Conservation (phyloP, 1,140 invertebrate genomes). For the Drosophila repletoides region DNA sequence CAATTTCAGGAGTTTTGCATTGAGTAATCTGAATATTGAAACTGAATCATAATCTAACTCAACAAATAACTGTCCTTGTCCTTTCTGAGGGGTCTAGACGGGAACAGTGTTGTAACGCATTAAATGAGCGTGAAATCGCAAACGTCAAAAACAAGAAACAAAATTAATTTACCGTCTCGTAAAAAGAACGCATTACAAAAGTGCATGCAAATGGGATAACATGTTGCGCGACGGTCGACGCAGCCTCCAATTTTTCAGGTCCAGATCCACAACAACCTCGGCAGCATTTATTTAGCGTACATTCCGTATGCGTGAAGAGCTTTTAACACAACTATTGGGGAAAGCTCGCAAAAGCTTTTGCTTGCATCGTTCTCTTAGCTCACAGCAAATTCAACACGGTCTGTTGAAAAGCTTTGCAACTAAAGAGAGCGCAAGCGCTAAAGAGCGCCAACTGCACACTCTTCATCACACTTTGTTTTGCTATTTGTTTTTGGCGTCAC, state of each 20-base stretch:
- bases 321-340: slow-evolving; percentile 8
- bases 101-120: slow-evolving; percentile 53
- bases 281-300: neutral
- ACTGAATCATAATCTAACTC: no score
- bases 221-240: slow-evolving; percentile 5
- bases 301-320: slow-evolving; percentile 31
- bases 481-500: slow-evolving; percentile 37
- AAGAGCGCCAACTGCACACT: slow-evolving; percentile 1
- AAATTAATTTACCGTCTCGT: slow-evolving; percentile 24
- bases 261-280: neutral
- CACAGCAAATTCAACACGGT: slow-evolving; percentile 43
- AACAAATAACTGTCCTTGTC: no score
- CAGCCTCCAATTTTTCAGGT: slow-evolving; percentile 5
- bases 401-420: slow-evolving; percentile 63
- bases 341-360: slow-evolving; percentile 59
- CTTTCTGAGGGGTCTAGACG: slow-evolving; percentile 26
- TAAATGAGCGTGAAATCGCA: slow-evolving; percentile 31
- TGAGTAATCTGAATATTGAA: no score
- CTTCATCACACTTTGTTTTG: slow-evolving; percentile 5
- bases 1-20: neutral
- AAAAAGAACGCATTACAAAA: slow-evolving; percentile 31
- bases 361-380: slow-evolving; percentile 26
- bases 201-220: slow-evolving; percentile 15
- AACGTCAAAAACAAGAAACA: slow-evolving; percentile 24
- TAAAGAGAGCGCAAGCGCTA: slow-evolving; percentile 23